Base-by-base conservation (phyloP, 64 coral and sea anemone species). In the Cladopsammia gracilis region DNA sequence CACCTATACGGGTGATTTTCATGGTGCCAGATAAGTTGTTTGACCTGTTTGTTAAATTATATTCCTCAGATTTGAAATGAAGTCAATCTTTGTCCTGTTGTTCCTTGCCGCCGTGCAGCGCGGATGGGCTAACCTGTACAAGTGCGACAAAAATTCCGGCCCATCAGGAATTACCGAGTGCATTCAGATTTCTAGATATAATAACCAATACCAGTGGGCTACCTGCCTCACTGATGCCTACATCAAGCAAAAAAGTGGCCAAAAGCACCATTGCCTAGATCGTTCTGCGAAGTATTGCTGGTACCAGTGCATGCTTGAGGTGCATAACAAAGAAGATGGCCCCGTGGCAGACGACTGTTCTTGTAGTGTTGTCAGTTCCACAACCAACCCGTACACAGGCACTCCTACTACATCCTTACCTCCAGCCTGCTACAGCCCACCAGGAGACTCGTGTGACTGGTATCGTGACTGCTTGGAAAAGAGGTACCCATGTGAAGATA, bases 251-350 rank as follows among this genome's bases (percentile, higher is more conserved):
- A 94, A 91, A 88, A 90, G 91, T 54, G 58, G 54, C 6, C 64
- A 73, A 7, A 70, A 43, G 50, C 75, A 98, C 70, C 0, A 50
- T 0, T 98, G 96, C 54, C 4, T 0, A 9, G 48, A 76, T 6
- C 15, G 58, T 4, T 6, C 10, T 1, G 18, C 48, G 15, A 87
- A 67, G 0, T 87, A 87, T 54, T 98, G 96, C 53, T 87, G 82
- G 71, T 94, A 98, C 68, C 88, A 83, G n/a, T 98, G 92, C 34
- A 98, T 94, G 96, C 10, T 94, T 3, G 96, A 97, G 49, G 76
- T 70, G 4, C 49, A 94, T 43, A 11, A 43, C 14, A 87, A 78
- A 68, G 6, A 22, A 0, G 44, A 15, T 43, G 96, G 92, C 23
- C 1, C 66, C 42, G 92, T 98, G 58, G 57, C n/a, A 0, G 46